Evolutionary conservation across 2,797 vertebrate species (phyloP).

Genomic region (Oreonectes daqikongensis): DNA sequence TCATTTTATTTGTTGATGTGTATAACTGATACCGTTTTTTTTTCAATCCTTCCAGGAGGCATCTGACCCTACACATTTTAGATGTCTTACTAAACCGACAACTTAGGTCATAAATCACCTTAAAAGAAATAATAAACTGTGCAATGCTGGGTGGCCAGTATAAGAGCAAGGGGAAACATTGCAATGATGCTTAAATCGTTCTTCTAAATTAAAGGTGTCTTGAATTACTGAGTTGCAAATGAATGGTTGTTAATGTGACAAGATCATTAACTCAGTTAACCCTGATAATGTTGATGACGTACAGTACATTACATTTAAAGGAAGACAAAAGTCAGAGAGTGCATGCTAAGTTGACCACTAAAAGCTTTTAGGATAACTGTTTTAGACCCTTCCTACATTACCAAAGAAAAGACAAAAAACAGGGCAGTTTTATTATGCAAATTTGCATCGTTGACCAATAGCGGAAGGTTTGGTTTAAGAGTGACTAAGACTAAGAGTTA

Average conservation of each 20-base stretch:
- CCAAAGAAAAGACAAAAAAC: not conserved
- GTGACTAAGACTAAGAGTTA: too few species aligned
- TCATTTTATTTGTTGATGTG: not conserved
- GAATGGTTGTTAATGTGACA: not conserved
- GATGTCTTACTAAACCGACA: not conserved
- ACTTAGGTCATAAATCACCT: not conserved
- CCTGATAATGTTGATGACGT: not conserved
- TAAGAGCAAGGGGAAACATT: not conserved
- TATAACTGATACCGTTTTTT: not conserved
- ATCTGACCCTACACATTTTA: not conserved
- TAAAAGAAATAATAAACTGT: not conserved
- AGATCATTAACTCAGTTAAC: not conserved
- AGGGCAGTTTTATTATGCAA: too few species aligned
- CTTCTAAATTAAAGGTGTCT: not conserved
- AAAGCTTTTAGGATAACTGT: not conserved
- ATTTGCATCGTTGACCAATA: not conserved
- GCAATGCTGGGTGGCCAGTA: not conserved
- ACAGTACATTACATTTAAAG: not conserved
- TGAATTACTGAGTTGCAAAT: conserved; percentile 13
- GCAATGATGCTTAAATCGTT: too few species aligned
- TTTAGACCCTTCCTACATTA: not conserved
- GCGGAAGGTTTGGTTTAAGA: not conserved
- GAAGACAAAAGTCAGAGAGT: not conserved
- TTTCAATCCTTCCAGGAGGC: not conserved
- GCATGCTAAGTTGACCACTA: not conserved